Conservation (phyloP, 2,888 invertebrate species). For the Diarsia rubi region DNA sequence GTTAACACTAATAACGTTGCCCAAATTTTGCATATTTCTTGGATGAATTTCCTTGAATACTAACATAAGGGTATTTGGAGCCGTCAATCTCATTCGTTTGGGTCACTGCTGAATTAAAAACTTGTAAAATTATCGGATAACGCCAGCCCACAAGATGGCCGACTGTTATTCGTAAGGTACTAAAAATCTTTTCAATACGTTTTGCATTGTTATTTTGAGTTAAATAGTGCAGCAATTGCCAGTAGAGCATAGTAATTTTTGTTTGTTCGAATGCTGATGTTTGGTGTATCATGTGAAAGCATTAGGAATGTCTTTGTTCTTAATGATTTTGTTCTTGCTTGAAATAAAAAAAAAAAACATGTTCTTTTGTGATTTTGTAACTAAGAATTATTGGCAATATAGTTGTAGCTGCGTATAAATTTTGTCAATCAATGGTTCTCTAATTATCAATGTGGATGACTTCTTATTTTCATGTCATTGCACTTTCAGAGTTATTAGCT, state of each 20-base stretch:
- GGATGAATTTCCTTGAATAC: constrained; percentile 72
- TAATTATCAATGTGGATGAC: constrained; percentile 42
- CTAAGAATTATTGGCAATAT: constrained; percentile 49
- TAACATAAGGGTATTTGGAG: constrained; percentile 72
- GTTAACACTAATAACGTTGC: constrained; percentile 74
- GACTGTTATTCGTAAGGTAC: constrained; percentile 90
- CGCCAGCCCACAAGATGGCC: constrained; percentile 91
- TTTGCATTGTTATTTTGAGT: constrained; percentile 69
- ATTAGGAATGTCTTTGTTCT: constrained; percentile 83
- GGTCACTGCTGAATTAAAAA: constrained; percentile 80
- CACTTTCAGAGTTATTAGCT: constrained; percentile 60
- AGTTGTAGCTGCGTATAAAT: constrained; percentile 28
- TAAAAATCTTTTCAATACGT: constrained; percentile 79
- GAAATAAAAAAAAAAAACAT: constrained; percentile 69
- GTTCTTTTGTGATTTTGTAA: constrained; percentile 66
- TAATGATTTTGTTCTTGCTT: constrained; percentile 69
- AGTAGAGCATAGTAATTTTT: constrained; percentile 63
- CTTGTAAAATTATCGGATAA: constrained; percentile 87
- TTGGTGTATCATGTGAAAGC: constrained; percentile 47
- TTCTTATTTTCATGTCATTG: constrained; percentile 55
- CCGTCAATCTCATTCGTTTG: constrained; percentile 73
- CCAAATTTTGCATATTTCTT: constrained; percentile 73
- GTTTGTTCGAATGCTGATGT: constrained; percentile 60
- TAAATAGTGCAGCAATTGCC: constrained; percentile 57
- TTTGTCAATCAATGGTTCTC: constrained; percentile 11